Conservation (phyloP, 2,797 vertebrate genomes). For the Coregonus suidteri region DNA sequence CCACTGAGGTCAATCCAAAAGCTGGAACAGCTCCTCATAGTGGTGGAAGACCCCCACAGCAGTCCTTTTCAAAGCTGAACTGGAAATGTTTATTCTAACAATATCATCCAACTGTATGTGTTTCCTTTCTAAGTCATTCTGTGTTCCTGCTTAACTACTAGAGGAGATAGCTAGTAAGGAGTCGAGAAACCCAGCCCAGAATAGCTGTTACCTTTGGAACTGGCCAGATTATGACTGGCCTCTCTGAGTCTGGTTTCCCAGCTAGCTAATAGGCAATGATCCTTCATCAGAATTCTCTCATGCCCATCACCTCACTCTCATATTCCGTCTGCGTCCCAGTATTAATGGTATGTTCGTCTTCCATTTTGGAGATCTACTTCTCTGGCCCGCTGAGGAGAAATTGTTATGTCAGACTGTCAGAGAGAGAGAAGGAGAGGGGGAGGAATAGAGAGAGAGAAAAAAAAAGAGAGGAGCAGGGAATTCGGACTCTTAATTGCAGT, state of each 20-base stretch:
- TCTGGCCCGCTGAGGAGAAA: conserved; percentile 37
- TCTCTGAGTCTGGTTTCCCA: conserved; percentile 4
- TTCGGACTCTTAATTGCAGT: conserved; percentile 33
- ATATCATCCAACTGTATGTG: not conserved
- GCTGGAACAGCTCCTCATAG: no score
- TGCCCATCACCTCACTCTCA: conserved; percentile 1
- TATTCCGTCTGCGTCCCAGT: not conserved
- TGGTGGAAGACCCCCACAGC: not conserved
- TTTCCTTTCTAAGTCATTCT: not conserved
- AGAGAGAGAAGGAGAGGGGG: conserved; percentile 6
- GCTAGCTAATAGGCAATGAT: not conserved
- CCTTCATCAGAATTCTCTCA: conserved; percentile 1
- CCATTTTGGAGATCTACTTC: not conserved
- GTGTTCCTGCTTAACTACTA: not conserved
- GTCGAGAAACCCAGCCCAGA: no score
- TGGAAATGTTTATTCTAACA: not conserved
- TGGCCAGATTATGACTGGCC: conserved; percentile 12
- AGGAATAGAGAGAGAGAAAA: conserved; percentile 16
- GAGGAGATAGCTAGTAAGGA: not conserved
- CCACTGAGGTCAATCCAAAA: conserved; percentile 24
- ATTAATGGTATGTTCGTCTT: conserved; percentile 18
- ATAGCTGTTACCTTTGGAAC: no score
- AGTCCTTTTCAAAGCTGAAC: no score
- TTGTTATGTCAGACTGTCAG: conserved; percentile 28
- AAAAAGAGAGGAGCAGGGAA: not conserved